Percentiles rank a stretch among this genome's conserved stretches.
These are phyloP conservation scores for Falco columbarius DNA, from an alignment of 2,797 vertebrate species.

Conservation along the genomic window DNA sequence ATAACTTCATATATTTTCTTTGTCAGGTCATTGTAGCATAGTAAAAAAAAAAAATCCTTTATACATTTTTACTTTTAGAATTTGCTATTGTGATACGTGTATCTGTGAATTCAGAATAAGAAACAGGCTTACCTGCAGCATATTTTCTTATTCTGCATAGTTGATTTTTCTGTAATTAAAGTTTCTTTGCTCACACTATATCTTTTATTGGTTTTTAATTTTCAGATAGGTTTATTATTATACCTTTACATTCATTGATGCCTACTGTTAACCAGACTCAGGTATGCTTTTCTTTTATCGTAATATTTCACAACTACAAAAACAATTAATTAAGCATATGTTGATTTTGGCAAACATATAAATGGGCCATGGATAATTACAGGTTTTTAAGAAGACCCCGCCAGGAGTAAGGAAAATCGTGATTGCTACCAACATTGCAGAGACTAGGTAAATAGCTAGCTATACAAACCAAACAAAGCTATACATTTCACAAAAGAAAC, in stretches of 20 bases:
- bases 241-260: conserved; percentile 97
- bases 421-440: conserved; percentile 98
- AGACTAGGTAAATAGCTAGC: conserved; percentile 88
- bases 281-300: conserved; percentile 76
- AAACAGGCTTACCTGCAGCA: neutral
- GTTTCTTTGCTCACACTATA: neutral
- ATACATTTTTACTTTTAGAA: neutral
- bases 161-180: neutral
- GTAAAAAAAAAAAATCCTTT: neutral
- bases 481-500: neutral
- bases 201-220: conserved; percentile 61
- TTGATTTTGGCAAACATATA: neutral
- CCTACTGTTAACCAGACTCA: conserved; percentile 97
- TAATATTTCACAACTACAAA: neutral
- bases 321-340: neutral
- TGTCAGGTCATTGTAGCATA: neutral
- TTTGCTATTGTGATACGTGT: neutral
- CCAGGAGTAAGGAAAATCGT: conserved; percentile 96
- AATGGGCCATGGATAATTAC: conserved; percentile 43
- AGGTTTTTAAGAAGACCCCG: conserved; percentile 97
- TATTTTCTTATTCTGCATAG: neutral
- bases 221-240: conserved; percentile 94
- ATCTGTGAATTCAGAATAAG: neutral
- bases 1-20: neutral
- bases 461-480: neutral